Evolutionary conservation across 2,113 vertebrate species (phyloP).

Genomic region (Aspidoscelis tigris): DNA sequence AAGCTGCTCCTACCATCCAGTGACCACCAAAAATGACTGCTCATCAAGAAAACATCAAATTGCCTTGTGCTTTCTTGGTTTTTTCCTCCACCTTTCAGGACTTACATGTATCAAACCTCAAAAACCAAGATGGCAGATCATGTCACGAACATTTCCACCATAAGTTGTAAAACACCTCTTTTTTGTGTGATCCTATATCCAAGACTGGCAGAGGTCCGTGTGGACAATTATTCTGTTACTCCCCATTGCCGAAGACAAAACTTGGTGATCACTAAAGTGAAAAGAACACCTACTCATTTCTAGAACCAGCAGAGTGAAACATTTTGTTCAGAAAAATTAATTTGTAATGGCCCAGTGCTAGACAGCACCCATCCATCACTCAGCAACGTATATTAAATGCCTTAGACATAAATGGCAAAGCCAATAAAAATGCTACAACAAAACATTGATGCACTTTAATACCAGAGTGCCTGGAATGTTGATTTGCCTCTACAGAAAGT

Average conservation of each 20-base stretch:
- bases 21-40: not conserved
- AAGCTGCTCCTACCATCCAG: not conserved
- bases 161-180: not conserved
- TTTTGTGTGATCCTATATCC: not conserved
- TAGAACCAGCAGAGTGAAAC: constrained; percentile 4
- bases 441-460: constrained; percentile 7
- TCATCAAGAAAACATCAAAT: not conserved
- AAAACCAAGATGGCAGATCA: accelerated
- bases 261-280: constrained; percentile 23
- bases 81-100: not conserved
- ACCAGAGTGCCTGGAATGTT: not conserved
- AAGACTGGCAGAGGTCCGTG: not conserved
- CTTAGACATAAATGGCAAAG: not conserved
- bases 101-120: not conserved
- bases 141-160: not conserved
- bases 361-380: constrained; percentile 26
- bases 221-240: not conserved
- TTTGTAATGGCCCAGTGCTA: constrained; percentile 25
- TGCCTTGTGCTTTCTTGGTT: not conserved
- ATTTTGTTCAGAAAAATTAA: constrained; percentile 34
- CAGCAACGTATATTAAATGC: constrained; percentile 7
- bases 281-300: constrained; percentile 33
- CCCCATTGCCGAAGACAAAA: not conserved
- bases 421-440: constrained; percentile 18
- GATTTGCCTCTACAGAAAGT: not conserved